Conservation (phyloP, 2,888 invertebrate species). For the Stramonita haemastoma region DNA sequence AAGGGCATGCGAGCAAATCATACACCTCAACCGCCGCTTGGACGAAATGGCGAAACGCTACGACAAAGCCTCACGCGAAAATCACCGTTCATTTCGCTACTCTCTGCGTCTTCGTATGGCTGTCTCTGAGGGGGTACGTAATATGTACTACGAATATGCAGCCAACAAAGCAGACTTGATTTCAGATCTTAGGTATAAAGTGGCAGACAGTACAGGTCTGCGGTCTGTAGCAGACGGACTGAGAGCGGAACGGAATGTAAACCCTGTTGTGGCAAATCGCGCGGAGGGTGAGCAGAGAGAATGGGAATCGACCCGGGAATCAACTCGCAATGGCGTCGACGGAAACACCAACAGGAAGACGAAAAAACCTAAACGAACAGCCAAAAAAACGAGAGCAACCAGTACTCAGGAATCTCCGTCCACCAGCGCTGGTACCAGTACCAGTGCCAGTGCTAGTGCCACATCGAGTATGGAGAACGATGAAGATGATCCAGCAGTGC, state of each 20-base stretch:
- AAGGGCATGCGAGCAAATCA: slow-evolving; percentile 65
- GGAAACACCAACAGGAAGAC: not conserved
- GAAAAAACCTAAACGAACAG: not conserved
- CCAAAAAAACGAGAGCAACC: not conserved
- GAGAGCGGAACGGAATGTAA: not conserved
- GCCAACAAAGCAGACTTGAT: slow-evolving; percentile 62
- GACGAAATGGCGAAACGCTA: slow-evolving; percentile 60
- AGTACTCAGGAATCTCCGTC: not conserved
- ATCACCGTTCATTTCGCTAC: slow-evolving; percentile 64
- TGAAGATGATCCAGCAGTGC: not conserved
- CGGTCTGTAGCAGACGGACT: not conserved
- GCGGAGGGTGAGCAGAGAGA: not conserved
- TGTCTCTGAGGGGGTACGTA: slow-evolving; percentile 64
- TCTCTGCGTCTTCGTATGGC: slow-evolving; percentile 62
- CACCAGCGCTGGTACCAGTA: not conserved
- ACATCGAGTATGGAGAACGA: not conserved
- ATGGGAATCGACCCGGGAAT: not conserved
- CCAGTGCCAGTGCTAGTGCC: slow-evolving; percentile 6
- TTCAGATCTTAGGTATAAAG: slow-evolving; percentile 51
- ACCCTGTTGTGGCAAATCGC: not conserved
- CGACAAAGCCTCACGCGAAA: slow-evolving; percentile 57
- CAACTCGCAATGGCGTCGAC: not conserved
- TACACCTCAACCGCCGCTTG: slow-evolving; percentile 60
- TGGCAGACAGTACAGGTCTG: slow-evolving; percentile 24
- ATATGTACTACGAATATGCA: slow-evolving; percentile 69